Evolutionary conservation across 1,140 invertebrate genomes (phyloP), one percentile per base, ranked within the genome.

Genomic region (Parapsyche elsis): DNA sequence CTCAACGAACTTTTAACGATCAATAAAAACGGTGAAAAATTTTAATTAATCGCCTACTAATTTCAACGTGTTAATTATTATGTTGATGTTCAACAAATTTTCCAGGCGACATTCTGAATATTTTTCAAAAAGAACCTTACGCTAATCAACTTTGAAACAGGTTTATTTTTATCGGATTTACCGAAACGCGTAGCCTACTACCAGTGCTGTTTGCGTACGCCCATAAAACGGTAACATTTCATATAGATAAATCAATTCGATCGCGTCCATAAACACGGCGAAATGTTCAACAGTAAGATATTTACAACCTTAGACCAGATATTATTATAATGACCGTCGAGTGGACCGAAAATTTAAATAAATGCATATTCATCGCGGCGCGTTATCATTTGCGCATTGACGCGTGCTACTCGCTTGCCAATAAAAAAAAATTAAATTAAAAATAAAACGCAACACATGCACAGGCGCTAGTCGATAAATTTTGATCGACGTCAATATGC

Each of bases 41-140:
- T 23, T 67, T 67, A 67, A 67, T 67, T 67, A 30, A 67, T 23
- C 64, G 21, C 64, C 26, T 12, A 67, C 64, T 67, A 67, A 67
- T 23, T 67, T 67, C 26, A 26, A 67, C 24, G 64, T 67, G 64
- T 67, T 23, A 14, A 67, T 67, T 67, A 67, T 53, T 53, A 14
- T 53, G 49, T 53, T 53, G 12, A 16, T 53, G 49, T 53, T 10
- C 16, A 14, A 53, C 49, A 53, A 53, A 53, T 53, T 53, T 53
- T 16, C 12, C 49, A 5, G 12, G 49, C 1, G 12, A 53, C 49
- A 10, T 53, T 53, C 16, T 53, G 16, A 53, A 53, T 53, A 53
- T 53, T 53, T 16, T 12, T 4, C 49, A 53, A 14, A 53, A 2
- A 53, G 16, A 10, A 2, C 49, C 49, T 53, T 5, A 38, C 7